A percentile compares a stretch with the other conserved stretches of the same genome.
Conservation (phyloP, 2,888 invertebrate genomes). For the Drosophila melanosoma region DNA sequence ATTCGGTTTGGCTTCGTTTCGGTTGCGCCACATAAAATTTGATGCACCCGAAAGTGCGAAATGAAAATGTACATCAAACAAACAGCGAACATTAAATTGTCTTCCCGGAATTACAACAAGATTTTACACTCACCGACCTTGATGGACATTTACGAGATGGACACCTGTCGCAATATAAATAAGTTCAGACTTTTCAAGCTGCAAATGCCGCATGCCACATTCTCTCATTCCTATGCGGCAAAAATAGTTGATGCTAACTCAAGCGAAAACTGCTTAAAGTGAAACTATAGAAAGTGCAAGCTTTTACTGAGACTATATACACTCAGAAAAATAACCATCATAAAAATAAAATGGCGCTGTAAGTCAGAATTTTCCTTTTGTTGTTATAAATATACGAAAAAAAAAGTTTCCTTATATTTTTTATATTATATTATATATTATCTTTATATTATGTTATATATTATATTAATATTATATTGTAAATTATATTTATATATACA, state of each 20-base stretch:
- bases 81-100: constrained; percentile 39
- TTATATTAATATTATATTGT: too few relatives aligned
- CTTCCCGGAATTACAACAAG: constrained; percentile 52
- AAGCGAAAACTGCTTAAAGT: background rate
- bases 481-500: too few relatives aligned
- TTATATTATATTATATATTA: too few relatives aligned
- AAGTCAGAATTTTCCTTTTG: background rate
- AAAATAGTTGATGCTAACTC: background rate
- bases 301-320: too few relatives aligned
- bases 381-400: background rate
- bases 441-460: too few relatives aligned
- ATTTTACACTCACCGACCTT: constrained; percentile 52
- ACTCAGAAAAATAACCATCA: background rate
- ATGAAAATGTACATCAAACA: constrained; percentile 60
- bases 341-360: background rate
- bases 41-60: constrained; percentile 45
- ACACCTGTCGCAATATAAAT: constrained; percentile 42
- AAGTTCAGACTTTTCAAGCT: background rate
- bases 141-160: constrained; percentile 28
- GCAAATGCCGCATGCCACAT: background rate
- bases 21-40: constrained; percentile 43
- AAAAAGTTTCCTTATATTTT: background rate
- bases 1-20: constrained; percentile 27
- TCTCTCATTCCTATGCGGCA: background rate
- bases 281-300: background rate